A percentile compares a stretch with the other conserved stretches of the same genome.
Conservation (phyloP, 2,113 vertebrate species). For the Daboia siamensis region DNA sequence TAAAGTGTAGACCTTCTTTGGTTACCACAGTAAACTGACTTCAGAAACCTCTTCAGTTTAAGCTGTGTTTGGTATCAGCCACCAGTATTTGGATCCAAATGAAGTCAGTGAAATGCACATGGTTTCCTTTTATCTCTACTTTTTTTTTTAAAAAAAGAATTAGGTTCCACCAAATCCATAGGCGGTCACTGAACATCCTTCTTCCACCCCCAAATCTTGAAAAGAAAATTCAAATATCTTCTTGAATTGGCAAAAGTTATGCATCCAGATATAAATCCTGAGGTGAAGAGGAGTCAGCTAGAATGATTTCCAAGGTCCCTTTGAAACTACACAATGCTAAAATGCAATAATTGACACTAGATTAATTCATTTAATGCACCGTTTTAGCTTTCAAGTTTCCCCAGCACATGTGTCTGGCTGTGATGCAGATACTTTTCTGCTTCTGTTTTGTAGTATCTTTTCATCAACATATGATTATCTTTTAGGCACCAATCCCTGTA, state of each 20-base stretch:
- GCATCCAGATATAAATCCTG: background rate
- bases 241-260: background rate
- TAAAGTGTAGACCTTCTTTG: background rate
- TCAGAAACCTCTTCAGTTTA: background rate
- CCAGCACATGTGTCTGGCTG: background rate
- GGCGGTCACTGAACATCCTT: background rate
- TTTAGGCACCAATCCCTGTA: background rate
- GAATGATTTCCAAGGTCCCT: background rate
- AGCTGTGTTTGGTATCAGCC: background rate
- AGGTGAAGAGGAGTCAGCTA: background rate
- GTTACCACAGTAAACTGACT: background rate
- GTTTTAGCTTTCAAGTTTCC: background rate
- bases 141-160: background rate
- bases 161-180: background rate
- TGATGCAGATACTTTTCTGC: background rate
- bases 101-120: background rate
- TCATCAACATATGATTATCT: fast-evolving
- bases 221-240: background rate
- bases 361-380: background rate
- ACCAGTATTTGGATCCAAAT: background rate
- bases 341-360: background rate
- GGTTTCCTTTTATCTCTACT: background rate
- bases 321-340: background rate
- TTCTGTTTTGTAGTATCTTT: background rate
- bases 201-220: too few species aligned